These are phyloP conservation scores for Barbus barbus DNA, from an alignment of 2,113 vertebrate genomes.

Conservation along the genomic window DNA sequence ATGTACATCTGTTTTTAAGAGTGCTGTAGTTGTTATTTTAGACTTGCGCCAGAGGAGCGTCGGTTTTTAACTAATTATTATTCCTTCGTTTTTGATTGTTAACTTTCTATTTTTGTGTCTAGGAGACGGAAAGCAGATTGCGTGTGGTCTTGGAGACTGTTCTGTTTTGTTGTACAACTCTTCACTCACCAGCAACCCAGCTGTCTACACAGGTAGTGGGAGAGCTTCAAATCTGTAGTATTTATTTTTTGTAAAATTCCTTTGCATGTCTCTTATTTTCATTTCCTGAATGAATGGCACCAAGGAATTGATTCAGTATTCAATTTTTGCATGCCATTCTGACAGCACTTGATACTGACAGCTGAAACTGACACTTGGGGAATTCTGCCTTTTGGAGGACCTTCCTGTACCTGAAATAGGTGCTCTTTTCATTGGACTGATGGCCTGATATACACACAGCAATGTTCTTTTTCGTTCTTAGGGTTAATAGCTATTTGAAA, in stretches of 20 bases:
- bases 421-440: conserved; percentile 10
- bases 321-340: background rate
- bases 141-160: conserved; percentile 83
- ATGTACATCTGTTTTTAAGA: background rate
- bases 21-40: conserved; percentile 32
- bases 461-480: background rate
- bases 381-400: conserved; percentile 28
- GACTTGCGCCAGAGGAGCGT: background rate
- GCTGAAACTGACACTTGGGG: conserved; percentile 4
- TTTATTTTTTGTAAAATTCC: conserved; percentile 44
- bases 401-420: background rate
- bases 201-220: conserved; percentile 81
- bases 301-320: conserved; percentile 33
- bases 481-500: background rate
- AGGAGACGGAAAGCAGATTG: conserved; percentile 84
- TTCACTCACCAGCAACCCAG: conserved; percentile 67
- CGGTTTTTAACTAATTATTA: conserved; percentile 39
- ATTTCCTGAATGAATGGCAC: background rate
- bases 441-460: background rate
- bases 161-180: conserved; percentile 77
- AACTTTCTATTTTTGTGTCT: conserved; percentile 55
- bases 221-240: conserved; percentile 18
- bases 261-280: conserved; percentile 7
- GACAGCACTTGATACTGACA: background rate
- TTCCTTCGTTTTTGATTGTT: conserved; percentile 29